Conservation (phyloP, 2,888 invertebrate species). For the Sinhomidia bicolor region DNA sequence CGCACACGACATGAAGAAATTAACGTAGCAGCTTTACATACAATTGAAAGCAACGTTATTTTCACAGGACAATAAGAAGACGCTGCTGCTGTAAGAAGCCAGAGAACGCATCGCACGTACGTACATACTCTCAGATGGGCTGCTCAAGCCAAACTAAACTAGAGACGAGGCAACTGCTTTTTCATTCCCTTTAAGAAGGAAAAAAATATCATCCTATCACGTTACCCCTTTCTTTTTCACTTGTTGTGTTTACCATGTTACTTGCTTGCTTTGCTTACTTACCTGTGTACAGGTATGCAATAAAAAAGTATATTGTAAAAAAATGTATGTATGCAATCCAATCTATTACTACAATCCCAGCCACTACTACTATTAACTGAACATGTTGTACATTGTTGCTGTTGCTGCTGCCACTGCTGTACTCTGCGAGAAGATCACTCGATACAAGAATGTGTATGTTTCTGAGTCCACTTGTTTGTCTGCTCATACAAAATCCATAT, state of each 20-base stretch:
- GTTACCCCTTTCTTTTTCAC: slow-evolving; percentile 55
- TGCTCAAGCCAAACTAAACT: slow-evolving; percentile 64
- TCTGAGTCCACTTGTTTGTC: neutral
- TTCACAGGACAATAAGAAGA: too few relatives aligned
- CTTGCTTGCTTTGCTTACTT: neutral
- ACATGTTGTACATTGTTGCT: too few relatives aligned
- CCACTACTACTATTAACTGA: too few relatives aligned
- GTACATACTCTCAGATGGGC: slow-evolving; percentile 57
- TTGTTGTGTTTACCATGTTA: neutral
- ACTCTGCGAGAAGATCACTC: neutral
- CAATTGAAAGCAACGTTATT: neutral
- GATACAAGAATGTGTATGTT: slow-evolving; percentile 1
- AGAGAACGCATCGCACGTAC: slow-evolving; percentile 21
- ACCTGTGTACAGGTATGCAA: slow-evolving; percentile 9
- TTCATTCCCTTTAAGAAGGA: slow-evolving; percentile 49
- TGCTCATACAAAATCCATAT: neutral
- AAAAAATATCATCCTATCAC: slow-evolving; percentile 14
- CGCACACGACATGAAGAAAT: too few relatives aligned
- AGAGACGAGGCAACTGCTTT: neutral
- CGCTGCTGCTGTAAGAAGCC: too few relatives aligned
- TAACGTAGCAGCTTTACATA: too few relatives aligned
- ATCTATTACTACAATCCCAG: too few relatives aligned
- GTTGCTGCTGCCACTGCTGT: neutral
- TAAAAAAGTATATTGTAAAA: neutral
- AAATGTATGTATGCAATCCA: neutral